Conservation (phyloP, 2,888 invertebrate species). For the Altica lythri region DNA sequence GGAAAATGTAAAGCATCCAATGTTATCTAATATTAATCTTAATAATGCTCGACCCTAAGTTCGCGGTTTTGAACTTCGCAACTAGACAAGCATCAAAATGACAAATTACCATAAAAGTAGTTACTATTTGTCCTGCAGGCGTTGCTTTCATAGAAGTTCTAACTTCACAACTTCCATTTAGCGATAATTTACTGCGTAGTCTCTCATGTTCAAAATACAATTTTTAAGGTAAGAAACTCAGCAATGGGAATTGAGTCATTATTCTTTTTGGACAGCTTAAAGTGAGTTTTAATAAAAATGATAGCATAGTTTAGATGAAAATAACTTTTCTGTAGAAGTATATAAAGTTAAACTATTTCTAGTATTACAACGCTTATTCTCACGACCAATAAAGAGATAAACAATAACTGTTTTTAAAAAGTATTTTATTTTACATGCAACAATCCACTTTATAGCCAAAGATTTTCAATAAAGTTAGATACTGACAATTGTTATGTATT, state of each 20-base stretch:
- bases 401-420: too few relatives aligned
- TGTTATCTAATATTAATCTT: conserved; percentile 32
- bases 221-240: conserved; percentile 18
- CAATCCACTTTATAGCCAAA: too few relatives aligned
- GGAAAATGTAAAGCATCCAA: conserved; percentile 27
- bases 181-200: conserved; percentile 15
- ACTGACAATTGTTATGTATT: conserved; percentile 6
- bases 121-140: conserved; percentile 33
- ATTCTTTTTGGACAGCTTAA: conserved; percentile 4
- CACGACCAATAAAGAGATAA: too few relatives aligned
- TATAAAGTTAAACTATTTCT: neutral
- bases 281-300: neutral
- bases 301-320: too few relatives aligned
- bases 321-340: too few relatives aligned
- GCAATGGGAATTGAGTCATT: conserved; percentile 10
- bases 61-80: conserved; percentile 30
- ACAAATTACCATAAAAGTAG: conserved; percentile 36
- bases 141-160: conserved; percentile 21
- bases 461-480: conserved; percentile 8
- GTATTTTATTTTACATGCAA: too few relatives aligned
- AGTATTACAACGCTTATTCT: too few relatives aligned
- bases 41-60: conserved; percentile 30
- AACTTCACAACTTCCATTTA: conserved; percentile 29
- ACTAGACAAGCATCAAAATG: conserved; percentile 34
- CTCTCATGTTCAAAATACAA: conserved; percentile 6